phyloP scores from a whole-genome alignment of 2,113 vertebrate species.

The Egretta garzetta region DNA sequence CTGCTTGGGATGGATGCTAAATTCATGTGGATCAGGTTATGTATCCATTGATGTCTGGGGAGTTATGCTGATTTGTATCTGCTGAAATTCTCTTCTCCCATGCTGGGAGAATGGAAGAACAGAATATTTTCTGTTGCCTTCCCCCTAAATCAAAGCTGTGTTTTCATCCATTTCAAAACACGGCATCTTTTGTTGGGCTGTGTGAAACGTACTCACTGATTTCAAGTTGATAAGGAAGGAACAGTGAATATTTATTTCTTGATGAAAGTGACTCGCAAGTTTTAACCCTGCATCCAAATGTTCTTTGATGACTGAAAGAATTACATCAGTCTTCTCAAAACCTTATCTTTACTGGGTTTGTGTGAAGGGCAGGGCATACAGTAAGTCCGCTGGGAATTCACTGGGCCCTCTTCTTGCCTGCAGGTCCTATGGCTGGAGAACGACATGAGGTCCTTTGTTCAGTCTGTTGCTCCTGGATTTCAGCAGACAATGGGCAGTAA shows the following conservation, averaged over 20 bases:
- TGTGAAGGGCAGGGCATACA: neutral
- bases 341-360: neutral
- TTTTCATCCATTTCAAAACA: neutral
- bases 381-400: neutral
- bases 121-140: neutral
- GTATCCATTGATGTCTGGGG: neutral
- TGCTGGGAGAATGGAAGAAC: neutral
- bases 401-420: neutral
- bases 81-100: neutral
- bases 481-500: conserved; percentile 79
- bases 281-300: neutral
- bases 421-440: conserved; percentile 86
- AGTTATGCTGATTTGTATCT: neutral
- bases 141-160: neutral
- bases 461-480: conserved; percentile 76
- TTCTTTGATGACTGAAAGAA: neutral
- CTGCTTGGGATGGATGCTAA: neutral
- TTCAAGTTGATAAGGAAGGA: neutral
- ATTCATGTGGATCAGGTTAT: neutral
- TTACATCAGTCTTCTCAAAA: neutral
- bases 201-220: neutral
- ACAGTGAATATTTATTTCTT: neutral
- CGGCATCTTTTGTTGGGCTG: neutral
- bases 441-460: conserved; percentile 74
- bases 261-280: neutral